Evolutionary conservation across 2,888 invertebrate species (phyloP).

Genomic region (Trilocha varians): DNA sequence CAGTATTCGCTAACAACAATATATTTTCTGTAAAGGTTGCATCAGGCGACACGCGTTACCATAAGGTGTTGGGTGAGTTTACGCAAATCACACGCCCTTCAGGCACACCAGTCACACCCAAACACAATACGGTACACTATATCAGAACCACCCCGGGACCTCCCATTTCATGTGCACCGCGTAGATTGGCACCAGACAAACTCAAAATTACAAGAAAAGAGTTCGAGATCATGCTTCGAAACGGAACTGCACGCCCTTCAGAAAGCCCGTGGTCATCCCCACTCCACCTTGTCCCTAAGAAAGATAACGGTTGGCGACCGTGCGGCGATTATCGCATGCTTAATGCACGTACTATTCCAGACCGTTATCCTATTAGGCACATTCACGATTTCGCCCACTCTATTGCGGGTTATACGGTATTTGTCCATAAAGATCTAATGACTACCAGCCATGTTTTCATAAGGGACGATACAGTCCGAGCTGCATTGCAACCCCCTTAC

Average conservation of each 20-base stretch:
- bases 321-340: conserved; percentile 10
- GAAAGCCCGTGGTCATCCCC: conserved; percentile 9
- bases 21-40: too few species aligned
- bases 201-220: not conserved
- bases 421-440: conserved; percentile 19
- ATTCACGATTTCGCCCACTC: conserved; percentile 9
- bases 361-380: conserved; percentile 6
- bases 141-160: conserved; percentile 3
- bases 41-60: too few species aligned
- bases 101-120: not conserved
- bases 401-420: conserved; percentile 8
- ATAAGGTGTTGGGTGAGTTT: too few species aligned
- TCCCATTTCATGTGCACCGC: conserved; percentile 2
- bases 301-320: conserved; percentile 10
- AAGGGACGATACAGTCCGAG: conserved; percentile 15
- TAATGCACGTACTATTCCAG: conserved; percentile 8
- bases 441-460: conserved; percentile 17
- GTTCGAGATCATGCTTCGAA: not conserved
- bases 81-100: too few species aligned
- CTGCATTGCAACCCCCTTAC: conserved; percentile 19
- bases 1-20: too few species aligned
- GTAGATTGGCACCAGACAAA: conserved; percentile 2
- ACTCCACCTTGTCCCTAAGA: conserved; percentile 9
- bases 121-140: conserved; percentile 2
- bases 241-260: conserved; percentile 4